Evolutionary conservation across 2,888 invertebrate genomes (phyloP), one percentile per base, ranked within the genome.

Genomic region (Rotaria socialis): DNA sequence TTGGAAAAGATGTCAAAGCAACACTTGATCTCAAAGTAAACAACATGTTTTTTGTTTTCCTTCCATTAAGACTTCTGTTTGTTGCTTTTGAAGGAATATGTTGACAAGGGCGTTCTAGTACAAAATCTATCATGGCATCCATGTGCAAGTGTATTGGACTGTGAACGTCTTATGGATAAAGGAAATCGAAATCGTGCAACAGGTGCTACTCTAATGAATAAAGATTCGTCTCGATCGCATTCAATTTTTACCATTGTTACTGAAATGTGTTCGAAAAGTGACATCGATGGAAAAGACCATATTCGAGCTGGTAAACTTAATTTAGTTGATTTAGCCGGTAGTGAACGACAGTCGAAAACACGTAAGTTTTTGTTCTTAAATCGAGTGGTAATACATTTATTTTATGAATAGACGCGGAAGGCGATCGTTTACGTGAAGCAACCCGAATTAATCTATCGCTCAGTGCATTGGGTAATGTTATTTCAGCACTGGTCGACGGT

Each of bases 201-300:
- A 0, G 96, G 95, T 0, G 94, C 95, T 0, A 96, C 96, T 0
- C 92, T 95, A 85, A 96, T 96, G 96, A 96, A 96, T 90, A 94
- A 95, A 2, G 94, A 94, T 87, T 92, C 92, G 86, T 96, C 95
- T 0, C 92, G 96, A 86, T 95, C 95, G 85, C 96, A 96, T 90
- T 95, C 95, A 27, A 96, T 96, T 88, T 95, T 96, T 90, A 95
- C 95, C 5, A 94, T 96, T 84, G 94, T 94, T 87, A 92, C 96
- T 58, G 96, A 96, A 90, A 95, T 95, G 91, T 85, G 85, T 35
- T 47, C 43, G 19, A 94, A 93, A 6, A 92, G 92, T 35, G 91
- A 92, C 85, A 90, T 90, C 24, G 90, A 92, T 80, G 91, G 91
- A 2, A 92, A 92, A 86, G 92, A 93, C 85, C 92, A 93, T 87